Evolutionary conservation across 23 tunicate genomes (phyloP).

Genomic region (Diplosoma virens): DNA sequence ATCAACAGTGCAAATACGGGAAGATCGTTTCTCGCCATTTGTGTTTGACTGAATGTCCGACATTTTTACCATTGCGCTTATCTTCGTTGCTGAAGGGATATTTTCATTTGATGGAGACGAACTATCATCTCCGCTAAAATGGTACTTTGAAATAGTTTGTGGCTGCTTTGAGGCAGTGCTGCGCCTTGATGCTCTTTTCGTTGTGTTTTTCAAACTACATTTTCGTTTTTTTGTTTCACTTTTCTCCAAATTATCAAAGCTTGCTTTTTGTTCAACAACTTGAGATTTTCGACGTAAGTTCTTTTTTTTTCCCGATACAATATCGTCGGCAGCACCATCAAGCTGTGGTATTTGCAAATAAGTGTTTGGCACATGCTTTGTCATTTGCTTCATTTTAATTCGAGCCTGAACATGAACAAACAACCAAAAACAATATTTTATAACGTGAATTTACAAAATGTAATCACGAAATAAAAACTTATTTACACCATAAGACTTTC

Average conservation of each 20-base stretch:
- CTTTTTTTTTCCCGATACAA: slow-evolving; percentile 6
- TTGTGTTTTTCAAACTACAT: neutral
- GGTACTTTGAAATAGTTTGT: slow-evolving; percentile 3
- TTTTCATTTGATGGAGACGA: neutral
- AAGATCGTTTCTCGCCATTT: too few relatives aligned
- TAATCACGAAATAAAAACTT: neutral
- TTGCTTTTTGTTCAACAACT: too few relatives aligned
- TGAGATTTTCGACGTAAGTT: too few relatives aligned
- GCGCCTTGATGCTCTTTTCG: neutral
- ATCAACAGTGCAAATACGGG: too few relatives aligned
- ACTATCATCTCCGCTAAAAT: slow-evolving; percentile 14
- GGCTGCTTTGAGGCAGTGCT: too few relatives aligned
- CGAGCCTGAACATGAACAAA: neutral
- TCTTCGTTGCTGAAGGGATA: slow-evolving; percentile 14
- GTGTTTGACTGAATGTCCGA: too few relatives aligned
- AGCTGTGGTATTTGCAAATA: slow-evolving; percentile 38
- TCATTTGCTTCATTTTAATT: neutral
- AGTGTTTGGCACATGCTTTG: neutral
- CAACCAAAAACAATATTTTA: neutral
- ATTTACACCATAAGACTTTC: too few relatives aligned
- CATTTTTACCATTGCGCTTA: slow-evolving; percentile 10
- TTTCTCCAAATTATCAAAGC: too few relatives aligned
- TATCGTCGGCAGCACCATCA: slow-evolving; percentile 49
- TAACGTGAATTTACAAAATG: too few relatives aligned
- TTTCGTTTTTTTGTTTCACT: neutral